Base-by-base conservation (phyloP, 2,888 invertebrate species). In the Agonopterix alstromeriana region DNA sequence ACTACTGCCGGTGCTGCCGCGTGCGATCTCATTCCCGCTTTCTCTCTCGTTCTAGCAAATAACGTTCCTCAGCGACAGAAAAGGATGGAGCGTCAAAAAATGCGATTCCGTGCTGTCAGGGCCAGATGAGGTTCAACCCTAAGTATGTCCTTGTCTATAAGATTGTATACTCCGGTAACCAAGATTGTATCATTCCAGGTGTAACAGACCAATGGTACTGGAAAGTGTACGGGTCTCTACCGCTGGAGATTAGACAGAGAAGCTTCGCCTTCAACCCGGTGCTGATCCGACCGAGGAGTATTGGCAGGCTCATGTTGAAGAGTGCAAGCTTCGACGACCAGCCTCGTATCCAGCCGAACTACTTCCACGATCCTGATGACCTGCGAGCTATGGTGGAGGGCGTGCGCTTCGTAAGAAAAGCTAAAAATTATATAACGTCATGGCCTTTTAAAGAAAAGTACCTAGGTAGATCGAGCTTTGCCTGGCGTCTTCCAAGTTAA, bases 341-440 rank as follows among this genome's bases (percentile, higher is more conserved):
- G 77, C 98, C 98, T 0, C 80, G 90, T 48, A 92, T 98, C 65
- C 90, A 95, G 45, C 93, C 95, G 0, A 97, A 97, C 80, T 98
- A 96, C 77, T 94, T 96, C 70, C 86, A 92, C 48, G 81, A 93
- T 62, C 90, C 90, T 3, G 90, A 92, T 35, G 97, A 98, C 71
- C 65, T 95, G n/a, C 77, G 86, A 12, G 91, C 92, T 4, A 89
- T 96, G 80, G 90, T 94, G 9, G 93, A 94, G 70, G 96, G 95
- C 41, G 90, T 94, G 36, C 91, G 93, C 67, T 84, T 93, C 88
- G 95, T 94, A 38, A 38, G 38, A n/a, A 9, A 9, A 38, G 7
- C 38, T 9, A 38, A 4, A 38, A 9, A 10, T 36, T 36, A 7
- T n/a, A 38, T n/a, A 38, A 3, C 2, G 3, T 36, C 3, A 3